Conservation (phyloP, 2,113 vertebrate species). For the Ancistrus triradiatus region DNA sequence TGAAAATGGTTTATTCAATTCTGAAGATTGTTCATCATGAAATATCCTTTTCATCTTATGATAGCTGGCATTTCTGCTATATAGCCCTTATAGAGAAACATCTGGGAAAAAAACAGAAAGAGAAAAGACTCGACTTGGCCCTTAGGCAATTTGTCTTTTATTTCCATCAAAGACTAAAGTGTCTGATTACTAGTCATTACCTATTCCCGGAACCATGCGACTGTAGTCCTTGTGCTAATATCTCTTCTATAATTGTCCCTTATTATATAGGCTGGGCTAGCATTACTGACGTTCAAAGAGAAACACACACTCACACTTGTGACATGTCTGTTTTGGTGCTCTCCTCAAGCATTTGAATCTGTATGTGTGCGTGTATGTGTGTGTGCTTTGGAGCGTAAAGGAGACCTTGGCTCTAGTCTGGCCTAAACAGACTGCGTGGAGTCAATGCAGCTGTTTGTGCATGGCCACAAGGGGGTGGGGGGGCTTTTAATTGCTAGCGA, state of each 20-base stretch:
- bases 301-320: too few species aligned
- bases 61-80: too few species aligned
- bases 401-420: conserved; percentile 49
- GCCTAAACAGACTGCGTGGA: conserved; percentile 65
- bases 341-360: conserved; percentile 29
- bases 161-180: conserved; percentile 51
- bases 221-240: conserved; percentile 44
- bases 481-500: conserved; percentile 74
- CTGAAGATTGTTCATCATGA: neutral
- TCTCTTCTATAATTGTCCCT: conserved; percentile 60
- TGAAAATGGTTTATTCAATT: neutral
- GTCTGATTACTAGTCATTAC: conserved; percentile 59
- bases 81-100: neutral
- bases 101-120: neutral
- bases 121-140: conserved; percentile 15
- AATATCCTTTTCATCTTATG: neutral
- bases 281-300: too few species aligned
- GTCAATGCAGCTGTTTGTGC: conserved; percentile 69
- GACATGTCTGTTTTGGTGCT: conserved; percentile 23
- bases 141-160: conserved; percentile 42
- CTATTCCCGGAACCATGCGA: conserved; percentile 51
- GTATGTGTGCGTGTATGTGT: too few species aligned
- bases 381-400: conserved; percentile 35
- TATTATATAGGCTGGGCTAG: conserved; percentile 59
- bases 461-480: conserved; percentile 62